Conservation (phyloP, 2,888 invertebrate species). For the Hofmannophila pseudospretella region DNA sequence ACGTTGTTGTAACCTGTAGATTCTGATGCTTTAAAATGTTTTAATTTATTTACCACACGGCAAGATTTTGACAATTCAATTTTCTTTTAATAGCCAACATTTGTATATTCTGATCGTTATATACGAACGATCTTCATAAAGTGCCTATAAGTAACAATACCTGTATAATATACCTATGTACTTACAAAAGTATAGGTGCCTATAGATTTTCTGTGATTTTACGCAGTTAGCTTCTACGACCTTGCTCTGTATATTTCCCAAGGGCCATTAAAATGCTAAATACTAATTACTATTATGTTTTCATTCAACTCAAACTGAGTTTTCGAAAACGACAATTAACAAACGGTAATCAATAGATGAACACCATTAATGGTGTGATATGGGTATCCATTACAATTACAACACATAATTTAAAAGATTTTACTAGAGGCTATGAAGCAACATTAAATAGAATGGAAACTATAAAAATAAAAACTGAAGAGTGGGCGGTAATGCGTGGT, state of each 20-base stretch:
- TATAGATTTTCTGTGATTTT: too few species aligned
- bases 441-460: slow-evolving; percentile 9
- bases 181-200: too few species aligned
- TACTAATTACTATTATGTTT: neutral
- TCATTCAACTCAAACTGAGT: too few species aligned
- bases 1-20: too few species aligned
- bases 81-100: too few species aligned
- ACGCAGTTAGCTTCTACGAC: neutral
- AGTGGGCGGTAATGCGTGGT: slow-evolving; percentile 19
- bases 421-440: slow-evolving; percentile 6
- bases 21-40: too few species aligned
- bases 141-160: too few species aligned
- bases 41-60: too few species aligned
- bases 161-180: too few species aligned
- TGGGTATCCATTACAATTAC: slow-evolving; percentile 8
- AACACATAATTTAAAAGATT: slow-evolving; percentile 7
- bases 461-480: slow-evolving; percentile 12
- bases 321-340: neutral
- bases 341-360: neutral
- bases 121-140: too few species aligned
- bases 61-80: too few species aligned
- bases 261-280: neutral
- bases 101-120: too few species aligned
- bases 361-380: neutral
- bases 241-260: neutral